phyloP scores from a whole-genome alignment of 1,140 invertebrate genomes.

The Sesamia nonagrioides region DNA sequence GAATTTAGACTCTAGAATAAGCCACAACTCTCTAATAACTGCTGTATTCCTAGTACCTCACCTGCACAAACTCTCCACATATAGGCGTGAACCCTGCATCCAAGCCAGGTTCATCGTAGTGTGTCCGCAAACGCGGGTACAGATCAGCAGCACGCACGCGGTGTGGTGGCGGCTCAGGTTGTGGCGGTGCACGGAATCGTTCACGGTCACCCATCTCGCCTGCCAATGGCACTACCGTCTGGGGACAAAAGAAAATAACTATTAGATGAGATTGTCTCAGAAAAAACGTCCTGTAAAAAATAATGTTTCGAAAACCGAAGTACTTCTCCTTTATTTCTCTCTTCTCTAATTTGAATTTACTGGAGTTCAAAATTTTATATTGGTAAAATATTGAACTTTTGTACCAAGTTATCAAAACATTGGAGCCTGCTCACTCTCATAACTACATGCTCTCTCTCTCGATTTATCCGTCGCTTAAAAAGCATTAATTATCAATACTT shows the following conservation, averaged over 20 bases:
- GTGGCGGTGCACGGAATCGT: slow-evolving; percentile 78
- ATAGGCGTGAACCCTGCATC: slow-evolving; percentile 81
- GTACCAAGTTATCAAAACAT: too few relatives aligned
- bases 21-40: too few relatives aligned
- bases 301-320: too few relatives aligned
- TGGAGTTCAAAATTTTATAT: too few relatives aligned
- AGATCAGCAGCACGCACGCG: slow-evolving; percentile 81
- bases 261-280: not conserved
- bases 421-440: too few relatives aligned
- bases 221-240: slow-evolving; percentile 63
- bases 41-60: slow-evolving; percentile 51
- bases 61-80: slow-evolving; percentile 85
- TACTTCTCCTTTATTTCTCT: too few relatives aligned
- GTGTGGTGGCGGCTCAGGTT: slow-evolving; percentile 79
- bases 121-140: slow-evolving; percentile 78
- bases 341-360: too few relatives aligned
- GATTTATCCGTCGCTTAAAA: too few relatives aligned
- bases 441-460: too few relatives aligned
- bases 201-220: slow-evolving; percentile 82
- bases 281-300: not conserved
- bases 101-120: slow-evolving; percentile 83
- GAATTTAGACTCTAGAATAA: too few relatives aligned
- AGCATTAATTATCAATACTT: too few relatives aligned
- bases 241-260: slow-evolving; percentile 40
- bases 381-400: too few relatives aligned